Evolutionary conservation across 2,888 invertebrate species (phyloP).

Genomic region (Trichacis sp.): DNA sequence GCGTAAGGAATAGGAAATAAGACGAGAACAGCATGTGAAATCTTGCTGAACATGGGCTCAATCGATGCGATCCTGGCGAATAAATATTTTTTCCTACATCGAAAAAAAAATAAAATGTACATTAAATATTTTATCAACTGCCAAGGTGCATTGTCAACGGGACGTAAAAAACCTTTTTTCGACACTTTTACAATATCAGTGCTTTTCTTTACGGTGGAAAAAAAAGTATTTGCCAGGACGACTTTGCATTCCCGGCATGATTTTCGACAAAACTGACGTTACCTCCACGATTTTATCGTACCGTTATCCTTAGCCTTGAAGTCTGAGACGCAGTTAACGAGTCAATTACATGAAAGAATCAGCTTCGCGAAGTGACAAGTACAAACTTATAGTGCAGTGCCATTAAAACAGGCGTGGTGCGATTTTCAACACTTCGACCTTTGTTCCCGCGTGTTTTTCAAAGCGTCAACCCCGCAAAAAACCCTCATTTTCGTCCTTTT

Average conservation of each 20-base stretch:
- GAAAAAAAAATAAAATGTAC: not conserved
- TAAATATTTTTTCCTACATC: constrained; percentile 6
- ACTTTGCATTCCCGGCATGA: constrained; percentile 16
- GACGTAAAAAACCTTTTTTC: not conserved
- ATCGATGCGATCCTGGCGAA: constrained; percentile 30
- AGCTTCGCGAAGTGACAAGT: constrained; percentile 37
- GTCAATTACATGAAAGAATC: constrained; percentile 45
- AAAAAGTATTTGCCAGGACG: constrained; percentile 8
- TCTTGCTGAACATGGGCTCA: constrained; percentile 46
- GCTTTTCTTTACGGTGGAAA: not conserved
- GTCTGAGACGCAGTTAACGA: constrained; percentile 37
- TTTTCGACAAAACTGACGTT: constrained; percentile 42
- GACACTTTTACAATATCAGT: no score
- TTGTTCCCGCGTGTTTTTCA: not conserved
- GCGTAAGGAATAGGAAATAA: constrained; percentile 21
- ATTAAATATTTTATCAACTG: not conserved
- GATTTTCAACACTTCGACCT: not conserved
- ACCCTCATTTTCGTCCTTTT: not conserved
- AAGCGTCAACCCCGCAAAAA: not conserved
- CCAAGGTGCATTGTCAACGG: not conserved
- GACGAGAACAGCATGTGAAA: constrained; percentile 25
- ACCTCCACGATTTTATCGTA: constrained; percentile 55
- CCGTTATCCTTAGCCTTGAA: constrained; percentile 36
- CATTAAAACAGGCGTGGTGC: constrained; percentile 10
- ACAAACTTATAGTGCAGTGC: constrained; percentile 33